Percentiles rank a stretch among this genome's conserved stretches.
Conservation (phyloP, 2,797 vertebrate species). For the Labeo calbasu region DNA sequence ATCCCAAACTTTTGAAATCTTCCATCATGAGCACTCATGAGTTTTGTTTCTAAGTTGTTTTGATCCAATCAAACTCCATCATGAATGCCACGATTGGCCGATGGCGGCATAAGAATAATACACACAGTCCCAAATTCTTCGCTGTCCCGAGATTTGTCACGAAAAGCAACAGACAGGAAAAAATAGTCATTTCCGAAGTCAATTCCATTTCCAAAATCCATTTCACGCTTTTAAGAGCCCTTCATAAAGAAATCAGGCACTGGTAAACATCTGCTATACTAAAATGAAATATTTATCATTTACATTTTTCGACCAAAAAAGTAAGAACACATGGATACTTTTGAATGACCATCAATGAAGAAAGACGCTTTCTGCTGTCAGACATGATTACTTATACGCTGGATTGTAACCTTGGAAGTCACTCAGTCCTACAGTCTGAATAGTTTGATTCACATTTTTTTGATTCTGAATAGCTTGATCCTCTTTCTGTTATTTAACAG, state of each 20-base stretch:
- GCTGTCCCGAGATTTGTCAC: not conserved
- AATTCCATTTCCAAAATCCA: constrained; percentile 24
- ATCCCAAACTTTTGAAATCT: constrained; percentile 1
- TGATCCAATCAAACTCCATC: not conserved
- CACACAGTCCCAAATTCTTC: not conserved
- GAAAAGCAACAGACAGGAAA: constrained; percentile 12
- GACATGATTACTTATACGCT: not conserved
- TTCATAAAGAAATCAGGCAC: constrained; percentile 11
- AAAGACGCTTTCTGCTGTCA: not conserved
- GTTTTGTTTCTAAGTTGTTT: not conserved
- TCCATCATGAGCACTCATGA: not conserved
- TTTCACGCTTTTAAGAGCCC: constrained; percentile 6
- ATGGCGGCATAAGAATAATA: not conserved
- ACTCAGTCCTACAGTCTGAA: not conserved
- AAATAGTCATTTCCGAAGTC: not conserved
- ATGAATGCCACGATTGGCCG: not conserved
- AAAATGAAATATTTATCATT: constrained; percentile 19
- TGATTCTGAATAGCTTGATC: not conserved
- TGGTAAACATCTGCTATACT: constrained; percentile 19
- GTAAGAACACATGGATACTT: not conserved
- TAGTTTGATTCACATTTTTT: not conserved
- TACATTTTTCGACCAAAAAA: not conserved
- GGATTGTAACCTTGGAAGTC: not conserved
- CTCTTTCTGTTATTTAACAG: not conserved
- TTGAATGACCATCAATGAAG: not conserved